Conservation (phyloP, 92 coral and sea anemone species). For the Palythoa heliodiscus region DNA sequence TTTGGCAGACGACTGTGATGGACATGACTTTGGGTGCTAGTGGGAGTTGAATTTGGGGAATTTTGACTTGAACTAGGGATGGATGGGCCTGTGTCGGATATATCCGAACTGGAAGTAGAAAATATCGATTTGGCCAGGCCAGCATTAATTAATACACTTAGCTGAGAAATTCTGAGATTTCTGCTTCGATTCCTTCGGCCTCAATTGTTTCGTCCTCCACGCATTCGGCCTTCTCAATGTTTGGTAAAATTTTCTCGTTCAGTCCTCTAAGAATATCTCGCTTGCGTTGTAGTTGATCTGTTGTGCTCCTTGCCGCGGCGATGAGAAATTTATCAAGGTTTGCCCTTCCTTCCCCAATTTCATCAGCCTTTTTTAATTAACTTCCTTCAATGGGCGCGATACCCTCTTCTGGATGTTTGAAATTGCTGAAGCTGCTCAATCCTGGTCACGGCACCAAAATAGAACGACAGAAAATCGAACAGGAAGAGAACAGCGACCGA, state of each 20-base stretch:
- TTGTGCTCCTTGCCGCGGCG: slow-evolving; percentile 14
- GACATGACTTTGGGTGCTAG: not conserved
- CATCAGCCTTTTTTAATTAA: not conserved
- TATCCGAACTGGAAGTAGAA: not conserved
- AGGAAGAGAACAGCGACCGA: too few species aligned
- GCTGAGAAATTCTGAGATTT: slow-evolving; percentile 5
- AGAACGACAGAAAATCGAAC: too few species aligned
- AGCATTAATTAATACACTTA: slow-evolving; percentile 6
- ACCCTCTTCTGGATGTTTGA: slow-evolving; percentile 1
- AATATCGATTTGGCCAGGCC: not conserved
- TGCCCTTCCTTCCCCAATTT: not conserved
- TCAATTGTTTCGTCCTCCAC: slow-evolving; percentile 9
- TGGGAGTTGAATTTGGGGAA: not conserved
- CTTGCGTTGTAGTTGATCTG: slow-evolving; percentile 4
- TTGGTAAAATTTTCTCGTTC: not conserved
- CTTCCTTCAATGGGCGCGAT: slow-evolving; percentile 3
- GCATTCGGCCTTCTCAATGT: slow-evolving; percentile 1
- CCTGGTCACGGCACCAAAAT: slow-evolving; percentile 19
- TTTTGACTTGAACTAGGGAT: not conserved
- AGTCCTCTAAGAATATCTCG: slow-evolving; percentile 1
- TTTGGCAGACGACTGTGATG: not conserved
- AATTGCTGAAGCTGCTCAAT: slow-evolving; percentile 1
- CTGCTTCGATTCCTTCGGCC: not conserved
- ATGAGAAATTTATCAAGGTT: not conserved
- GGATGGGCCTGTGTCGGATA: not conserved